Evolutionary conservation across 2,888 invertebrate genomes (phyloP).

Genomic region (Drosophila histrio): DNA sequence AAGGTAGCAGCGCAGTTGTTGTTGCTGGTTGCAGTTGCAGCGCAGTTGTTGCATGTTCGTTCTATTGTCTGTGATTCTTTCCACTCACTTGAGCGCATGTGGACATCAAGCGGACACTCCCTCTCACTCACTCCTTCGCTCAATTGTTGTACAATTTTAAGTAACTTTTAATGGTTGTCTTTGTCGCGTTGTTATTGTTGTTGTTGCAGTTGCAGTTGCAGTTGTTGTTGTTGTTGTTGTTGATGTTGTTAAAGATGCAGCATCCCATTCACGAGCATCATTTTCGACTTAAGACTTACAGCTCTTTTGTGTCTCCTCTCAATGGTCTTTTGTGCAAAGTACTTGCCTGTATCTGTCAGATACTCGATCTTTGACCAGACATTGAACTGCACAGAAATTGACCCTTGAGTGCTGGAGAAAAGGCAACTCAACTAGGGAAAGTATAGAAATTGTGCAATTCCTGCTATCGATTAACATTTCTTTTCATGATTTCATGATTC

Average conservation of each 20-base stretch:
- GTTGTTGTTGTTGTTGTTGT: constrained; percentile 23
- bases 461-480: constrained; percentile 35
- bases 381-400: constrained; percentile 27
- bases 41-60: constrained; percentile 36
- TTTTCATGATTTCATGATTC: not conserved
- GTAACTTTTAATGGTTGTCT: constrained; percentile 69
- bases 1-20: constrained; percentile 36
- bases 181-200: constrained; percentile 42
- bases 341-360: constrained; percentile 33
- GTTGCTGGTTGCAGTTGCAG: constrained; percentile 30
- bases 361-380: constrained; percentile 55
- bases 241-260: constrained; percentile 21
- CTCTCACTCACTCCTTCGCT: constrained; percentile 4
- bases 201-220: constrained; percentile 23
- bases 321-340: constrained; percentile 32
- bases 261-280: constrained; percentile 42
- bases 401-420: constrained; percentile 26
- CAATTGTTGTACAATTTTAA: constrained; percentile 69
- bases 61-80: constrained; percentile 74
- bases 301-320: constrained; percentile 23
- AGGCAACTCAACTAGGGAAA: not conserved
- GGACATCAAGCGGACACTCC: constrained; percentile 18
- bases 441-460: constrained; percentile 2
- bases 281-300: constrained; percentile 32
- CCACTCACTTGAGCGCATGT: constrained; percentile 66